Evolutionary conservation across 1,140 invertebrate genomes (phyloP), one percentile per base, ranked within the genome.

Genomic region (Drosophila pallidifrons): DNA sequence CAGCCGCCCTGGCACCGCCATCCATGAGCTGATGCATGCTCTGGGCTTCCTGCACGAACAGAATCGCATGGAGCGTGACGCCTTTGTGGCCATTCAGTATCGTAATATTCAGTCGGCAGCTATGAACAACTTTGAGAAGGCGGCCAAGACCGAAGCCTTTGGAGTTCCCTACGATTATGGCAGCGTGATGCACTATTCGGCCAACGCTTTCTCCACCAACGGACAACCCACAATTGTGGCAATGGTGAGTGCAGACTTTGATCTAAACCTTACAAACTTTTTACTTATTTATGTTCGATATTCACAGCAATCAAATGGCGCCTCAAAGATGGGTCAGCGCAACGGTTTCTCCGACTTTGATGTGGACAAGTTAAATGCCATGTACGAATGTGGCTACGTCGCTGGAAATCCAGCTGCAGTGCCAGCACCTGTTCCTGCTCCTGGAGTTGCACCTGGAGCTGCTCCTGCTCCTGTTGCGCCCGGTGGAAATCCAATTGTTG

Each of bases 11-110:
- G 96, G 96, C 3, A 97, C 96, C 0, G 94, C 96, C n/a, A 93
- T 96, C 32, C 97, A 98, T 80, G 97, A 98, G 91, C 91, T 98
- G 73, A 96, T 98, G 94, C 97, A 98, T 77, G 95, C 96, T 0
- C 81, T 96, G 15, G 97, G 97, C 1, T 98, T 98, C 92, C 94
- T 96, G 85, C 97, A 98, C 90, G 97, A 98, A 85, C 97, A 98
- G 88, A 97, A 96, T 77, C 94, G 97, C 25, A 94, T 93, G 28
- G 97, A 98, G 75, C 93, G 97, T 13, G 97, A 98, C 81, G 93
- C 95, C 25, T 96, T 94, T 82, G 95, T 98, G 0, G 93, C 85
- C 3, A 95, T 98, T 20, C 92, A 95, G 38, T 97, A 95, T 92
- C 77, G 78, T 15, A 92, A 92, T 49, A 81, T 92, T 6, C 81